Evolutionary conservation across 2,113 vertebrate species (phyloP), one percentile per base, ranked within the genome.

Genomic region (Hylia prasina): DNA sequence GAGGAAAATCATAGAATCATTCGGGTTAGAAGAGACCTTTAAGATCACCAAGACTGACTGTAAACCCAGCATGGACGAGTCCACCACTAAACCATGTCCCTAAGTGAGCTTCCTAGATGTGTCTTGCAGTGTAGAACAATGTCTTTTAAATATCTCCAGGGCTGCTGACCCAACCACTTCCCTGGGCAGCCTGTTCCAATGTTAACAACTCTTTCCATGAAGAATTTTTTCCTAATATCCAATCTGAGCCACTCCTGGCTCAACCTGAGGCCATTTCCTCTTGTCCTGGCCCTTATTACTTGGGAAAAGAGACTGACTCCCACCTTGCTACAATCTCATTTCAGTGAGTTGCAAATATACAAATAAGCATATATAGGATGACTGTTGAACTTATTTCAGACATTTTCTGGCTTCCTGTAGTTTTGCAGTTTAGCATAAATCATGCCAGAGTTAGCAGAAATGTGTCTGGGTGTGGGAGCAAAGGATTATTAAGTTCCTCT

Each of bases 1-100:
- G 35, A 71, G 18, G 33, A 84, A 92, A 84, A 56, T 17, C 45
- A 60, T 9, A 2, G 33, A 70, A 66, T 37, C 33, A 27, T 65
- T 66, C 30, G 15, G 7, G 33, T 48, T 40, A n/a, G 33, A 50
- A 85, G 11, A 71, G 33, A 71, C 18, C 27, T 50, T 44, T 39
- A 50, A 60, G 57, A 60, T 50, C 11, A 75, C 37, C 0, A 0
- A 81, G 18, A 13, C 20, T 6, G 13, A 31, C 44, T 12, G 1
- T 44, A 28, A 87, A 69, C 23, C 8, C 17, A 63, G 24, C 25
- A 39, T 0, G 0, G 22, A n/a, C n/a, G n/a, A n/a, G 17, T 14
- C 21, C 40, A 33, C 10, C 33, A 54, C 40, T 50, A 60, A 85
- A 31, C 28, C 27, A 4, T 7, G 10, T 25, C 28, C 21, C 12